phyloP scores from a whole-genome alignment of 2,888 invertebrate species.

The Dendrolimus pini region DNA sequence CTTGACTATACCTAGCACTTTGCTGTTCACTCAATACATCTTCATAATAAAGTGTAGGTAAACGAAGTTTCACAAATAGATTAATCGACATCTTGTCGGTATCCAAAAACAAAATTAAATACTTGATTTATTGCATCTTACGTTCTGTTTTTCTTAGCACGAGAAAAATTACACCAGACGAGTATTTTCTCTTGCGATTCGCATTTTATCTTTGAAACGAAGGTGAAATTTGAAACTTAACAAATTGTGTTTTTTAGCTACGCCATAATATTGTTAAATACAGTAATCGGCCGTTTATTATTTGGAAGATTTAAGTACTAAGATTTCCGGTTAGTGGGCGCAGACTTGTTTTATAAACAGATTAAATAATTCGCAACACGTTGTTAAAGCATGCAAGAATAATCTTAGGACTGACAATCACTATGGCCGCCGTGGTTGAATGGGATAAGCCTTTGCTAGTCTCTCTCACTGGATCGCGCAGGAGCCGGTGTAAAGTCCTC shows the following conservation, averaged over 20 bases:
- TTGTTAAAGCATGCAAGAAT: no score
- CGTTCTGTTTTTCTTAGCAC: constrained; percentile 5
- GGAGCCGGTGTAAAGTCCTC: no score
- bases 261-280: not conserved
- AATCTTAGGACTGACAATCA: no score
- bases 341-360: not conserved
- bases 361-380: not conserved
- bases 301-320: not conserved
- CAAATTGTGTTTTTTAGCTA: not conserved
- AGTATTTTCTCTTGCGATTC: not conserved
- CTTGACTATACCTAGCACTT: no score
- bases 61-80: not conserved
- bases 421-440: no score
- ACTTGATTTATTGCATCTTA: constrained; percentile 8
- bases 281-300: not conserved
- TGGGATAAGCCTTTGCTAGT: no score
- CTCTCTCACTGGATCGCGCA: no score
- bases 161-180: not conserved
- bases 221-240: not conserved
- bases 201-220: not conserved
- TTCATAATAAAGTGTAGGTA: no score
- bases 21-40: no score
- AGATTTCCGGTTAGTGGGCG: not conserved
- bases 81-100: constrained; percentile 2
- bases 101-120: constrained; percentile 2